Percentiles rank a stretch among this genome's conserved stretches.
Conservation (phyloP, 2,113 vertebrate species). For the Embiotoca jacksoni region DNA sequence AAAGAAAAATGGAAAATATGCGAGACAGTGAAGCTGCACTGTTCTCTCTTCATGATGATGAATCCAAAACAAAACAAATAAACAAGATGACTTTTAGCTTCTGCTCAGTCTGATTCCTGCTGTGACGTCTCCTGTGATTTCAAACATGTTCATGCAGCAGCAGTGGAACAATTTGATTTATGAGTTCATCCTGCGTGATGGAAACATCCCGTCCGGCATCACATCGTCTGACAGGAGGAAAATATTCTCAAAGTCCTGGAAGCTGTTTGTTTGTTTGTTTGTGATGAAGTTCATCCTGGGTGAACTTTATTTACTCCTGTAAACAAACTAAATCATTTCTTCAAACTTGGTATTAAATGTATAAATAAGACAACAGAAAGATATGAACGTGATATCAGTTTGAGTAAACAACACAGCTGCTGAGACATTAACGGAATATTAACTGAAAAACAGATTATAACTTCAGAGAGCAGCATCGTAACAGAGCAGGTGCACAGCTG, state of each 20-base stretch:
- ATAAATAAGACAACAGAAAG: not conserved
- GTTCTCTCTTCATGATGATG: constrained; percentile 5
- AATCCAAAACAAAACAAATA: not conserved
- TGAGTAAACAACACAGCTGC: not conserved
- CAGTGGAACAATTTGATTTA: not conserved
- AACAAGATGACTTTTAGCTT: constrained; percentile 13
- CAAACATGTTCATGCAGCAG: constrained; percentile 17
- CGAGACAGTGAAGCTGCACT: constrained; percentile 9
- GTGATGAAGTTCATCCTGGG: not conserved
- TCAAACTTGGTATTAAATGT: no score
- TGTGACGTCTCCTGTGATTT: constrained; percentile 30
- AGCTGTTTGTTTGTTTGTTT: not conserved
- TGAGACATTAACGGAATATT: no score
- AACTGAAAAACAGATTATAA: no score
- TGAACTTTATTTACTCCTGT: not conserved
- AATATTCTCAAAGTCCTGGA: not conserved
- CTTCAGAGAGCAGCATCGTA: no score
- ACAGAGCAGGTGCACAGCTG: no score
- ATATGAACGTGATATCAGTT: no score
- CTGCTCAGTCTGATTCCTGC: constrained; percentile 1
- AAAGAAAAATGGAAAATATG: not conserved
- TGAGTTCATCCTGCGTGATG: constrained; percentile 5
- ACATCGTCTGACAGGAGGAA: constrained; percentile 6
- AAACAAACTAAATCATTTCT: not conserved
- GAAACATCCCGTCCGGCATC: not conserved